Evolutionary conservation across 2,113 vertebrate genomes (phyloP).

Genomic region (Dromiciops gliroides): DNA sequence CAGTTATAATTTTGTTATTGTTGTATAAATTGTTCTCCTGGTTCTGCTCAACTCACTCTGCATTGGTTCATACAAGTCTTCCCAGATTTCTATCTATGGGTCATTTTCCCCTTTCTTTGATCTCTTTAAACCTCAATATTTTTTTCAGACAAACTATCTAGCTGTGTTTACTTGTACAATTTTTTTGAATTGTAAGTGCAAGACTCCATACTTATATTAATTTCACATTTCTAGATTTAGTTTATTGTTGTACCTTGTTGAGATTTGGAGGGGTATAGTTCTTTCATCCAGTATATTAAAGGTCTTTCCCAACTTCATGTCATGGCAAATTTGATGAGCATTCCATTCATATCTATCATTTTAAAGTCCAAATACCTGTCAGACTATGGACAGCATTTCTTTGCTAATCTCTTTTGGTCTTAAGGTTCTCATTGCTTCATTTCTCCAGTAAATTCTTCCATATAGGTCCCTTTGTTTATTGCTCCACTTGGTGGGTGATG

Average conservation of each 20-base stretch:
- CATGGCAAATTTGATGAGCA: no score
- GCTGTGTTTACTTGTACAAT: neutral
- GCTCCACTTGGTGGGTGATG: neutral
- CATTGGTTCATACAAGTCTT: neutral
- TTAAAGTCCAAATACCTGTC: neutral
- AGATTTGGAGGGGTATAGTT: neutral
- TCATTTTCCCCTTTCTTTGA: neutral
- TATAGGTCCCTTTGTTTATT: neutral
- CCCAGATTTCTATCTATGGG: neutral
- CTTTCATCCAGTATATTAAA: no score
- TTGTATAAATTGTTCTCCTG: no score
- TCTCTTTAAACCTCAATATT: neutral
- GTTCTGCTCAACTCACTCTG: no score
- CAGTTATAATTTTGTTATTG: neutral
- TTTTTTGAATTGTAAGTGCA: neutral
- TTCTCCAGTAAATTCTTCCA: neutral
- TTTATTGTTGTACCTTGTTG: neutral
- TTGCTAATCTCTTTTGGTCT: neutral
- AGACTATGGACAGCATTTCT: neutral
- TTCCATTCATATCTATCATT: neutral
- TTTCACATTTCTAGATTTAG: neutral
- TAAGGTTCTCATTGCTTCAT: neutral
- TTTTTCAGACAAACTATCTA: neutral
- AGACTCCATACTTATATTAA: neutral
- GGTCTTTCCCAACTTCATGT: no score